Percentiles rank a stretch among this genome's conserved stretches.
Conservation (phyloP, 2,888 invertebrate genomes). For the Argyra leucocephala region DNA sequence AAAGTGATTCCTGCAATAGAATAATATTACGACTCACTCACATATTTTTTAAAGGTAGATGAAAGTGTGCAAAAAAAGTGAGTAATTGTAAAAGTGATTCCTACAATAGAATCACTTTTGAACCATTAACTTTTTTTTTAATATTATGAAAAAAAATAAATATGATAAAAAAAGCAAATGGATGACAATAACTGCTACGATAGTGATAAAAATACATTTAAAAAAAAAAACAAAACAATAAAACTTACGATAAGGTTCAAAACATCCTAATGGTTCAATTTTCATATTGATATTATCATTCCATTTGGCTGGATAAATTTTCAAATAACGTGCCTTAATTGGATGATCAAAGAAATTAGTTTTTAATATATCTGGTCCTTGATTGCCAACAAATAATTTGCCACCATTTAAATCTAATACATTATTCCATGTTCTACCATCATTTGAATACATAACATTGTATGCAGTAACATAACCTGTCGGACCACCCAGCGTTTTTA, state of each 20-base stretch:
- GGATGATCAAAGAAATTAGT: slow-evolving; percentile 62
- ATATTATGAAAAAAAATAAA: too few species aligned
- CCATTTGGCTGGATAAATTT: slow-evolving; percentile 65
- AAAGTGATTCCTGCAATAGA: too few species aligned
- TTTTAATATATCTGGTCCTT: slow-evolving; percentile 52
- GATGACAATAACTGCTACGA: too few species aligned
- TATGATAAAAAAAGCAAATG: too few species aligned
- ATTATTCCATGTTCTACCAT: slow-evolving; percentile 61
- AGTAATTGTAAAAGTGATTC: neutral
- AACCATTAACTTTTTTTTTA: too few species aligned
- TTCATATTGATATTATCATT: slow-evolving; percentile 61
- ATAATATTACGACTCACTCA: too few species aligned
- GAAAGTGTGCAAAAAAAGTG: too few species aligned
- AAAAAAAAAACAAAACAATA: neutral
- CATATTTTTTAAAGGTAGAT: too few species aligned
- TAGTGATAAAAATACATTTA: too few species aligned
- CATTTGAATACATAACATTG: slow-evolving; percentile 62
- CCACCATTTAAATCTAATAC: slow-evolving; percentile 50
- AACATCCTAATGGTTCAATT: slow-evolving; percentile 71
- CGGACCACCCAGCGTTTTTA: slow-evolving; percentile 62
- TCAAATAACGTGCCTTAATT: slow-evolving; percentile 60
- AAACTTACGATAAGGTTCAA: slow-evolving; percentile 56
- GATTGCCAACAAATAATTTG: slow-evolving; percentile 61
- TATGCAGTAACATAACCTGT: slow-evolving; percentile 67
- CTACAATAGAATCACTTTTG: neutral